Conservation (phyloP, 1,140 invertebrate genomes). For the Drosophila subobscura region DNA sequence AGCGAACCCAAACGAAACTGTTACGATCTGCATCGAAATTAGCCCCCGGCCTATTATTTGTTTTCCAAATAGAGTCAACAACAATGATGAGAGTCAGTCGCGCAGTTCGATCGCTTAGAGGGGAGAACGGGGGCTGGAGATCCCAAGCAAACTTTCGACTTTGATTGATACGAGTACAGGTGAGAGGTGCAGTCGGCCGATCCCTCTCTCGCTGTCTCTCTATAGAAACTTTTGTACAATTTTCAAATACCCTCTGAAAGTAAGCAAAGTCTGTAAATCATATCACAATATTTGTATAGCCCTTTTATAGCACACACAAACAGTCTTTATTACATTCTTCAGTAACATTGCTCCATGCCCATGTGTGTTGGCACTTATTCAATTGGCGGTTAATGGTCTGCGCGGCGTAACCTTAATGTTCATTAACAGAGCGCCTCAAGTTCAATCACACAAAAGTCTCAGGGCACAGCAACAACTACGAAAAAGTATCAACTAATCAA, state of each 20-base stretch:
- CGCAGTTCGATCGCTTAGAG: no score
- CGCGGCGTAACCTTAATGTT: conserved; percentile 62
- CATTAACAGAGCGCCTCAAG: conserved; percentile 70
- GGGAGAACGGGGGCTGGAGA: not conserved
- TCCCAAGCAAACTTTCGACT: conserved; percentile 7
- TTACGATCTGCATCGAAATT: conserved; percentile 60
- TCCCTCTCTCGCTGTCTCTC: no score
- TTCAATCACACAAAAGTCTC: conserved; percentile 66
- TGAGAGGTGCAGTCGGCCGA: no score
- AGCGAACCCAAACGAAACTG: conserved; percentile 57
- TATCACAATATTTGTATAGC: not conserved
- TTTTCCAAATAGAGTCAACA: conserved; percentile 47
- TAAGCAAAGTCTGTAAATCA: no score
- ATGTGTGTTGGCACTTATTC: conserved; percentile 41
- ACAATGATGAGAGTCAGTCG: conserved; percentile 8
- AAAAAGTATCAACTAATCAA: conserved; percentile 70
- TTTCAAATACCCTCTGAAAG: no score
- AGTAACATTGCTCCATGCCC: no score
- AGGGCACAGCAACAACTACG: conserved; percentile 16
- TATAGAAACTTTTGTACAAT: no score
- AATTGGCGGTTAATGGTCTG: conserved; percentile 51
- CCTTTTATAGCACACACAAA: not conserved
- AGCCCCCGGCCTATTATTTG: conserved; percentile 50
- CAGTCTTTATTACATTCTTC: no score
- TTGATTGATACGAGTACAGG: conserved; percentile 10